These are phyloP conservation scores for Cryptomyrus ogoouensis DNA, from an alignment of 2,113 vertebrate genomes.

Conservation along the genomic window DNA sequence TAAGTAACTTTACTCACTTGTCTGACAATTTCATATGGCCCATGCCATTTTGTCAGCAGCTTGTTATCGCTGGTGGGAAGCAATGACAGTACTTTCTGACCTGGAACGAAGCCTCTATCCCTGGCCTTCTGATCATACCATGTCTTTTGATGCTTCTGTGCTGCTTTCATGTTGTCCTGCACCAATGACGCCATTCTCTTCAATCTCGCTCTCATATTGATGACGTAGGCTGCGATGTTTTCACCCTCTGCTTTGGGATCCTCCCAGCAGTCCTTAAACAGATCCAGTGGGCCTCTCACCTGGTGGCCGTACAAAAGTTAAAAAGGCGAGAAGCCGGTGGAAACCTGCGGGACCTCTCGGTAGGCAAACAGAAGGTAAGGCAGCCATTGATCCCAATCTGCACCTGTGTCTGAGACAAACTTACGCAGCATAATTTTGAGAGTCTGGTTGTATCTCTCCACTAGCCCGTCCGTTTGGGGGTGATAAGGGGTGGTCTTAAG, in stretches of 20 bases:
- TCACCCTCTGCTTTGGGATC: background rate
- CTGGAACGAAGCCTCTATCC: no score
- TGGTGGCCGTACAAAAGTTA: background rate
- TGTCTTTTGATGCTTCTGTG: background rate
- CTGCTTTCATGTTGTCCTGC: background rate
- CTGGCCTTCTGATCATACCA: background rate
- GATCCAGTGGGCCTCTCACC: background rate
- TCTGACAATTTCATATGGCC: background rate
- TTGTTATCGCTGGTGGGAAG: background rate
- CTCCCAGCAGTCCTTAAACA: background rate
- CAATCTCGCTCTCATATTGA: background rate
- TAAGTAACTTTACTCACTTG: background rate
- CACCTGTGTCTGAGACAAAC: background rate
- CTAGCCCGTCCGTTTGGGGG: background rate
- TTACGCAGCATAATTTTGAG: constrained; percentile 1
- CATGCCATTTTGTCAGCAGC: constrained; percentile 6
- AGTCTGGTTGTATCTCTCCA: background rate
- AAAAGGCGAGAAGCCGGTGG: constrained; percentile 4
- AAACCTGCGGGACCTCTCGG: background rate
- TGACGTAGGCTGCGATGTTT: background rate
- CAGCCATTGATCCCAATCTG: constrained; percentile 1
- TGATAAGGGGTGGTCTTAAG: constrained; percentile 8
- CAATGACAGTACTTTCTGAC: background rate
- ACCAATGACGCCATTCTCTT: constrained; percentile 2
- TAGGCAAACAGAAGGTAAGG: background rate